Evolutionary conservation across 1,140 invertebrate species (phyloP), one percentile per base, ranked within the genome.

Genomic region (Myzus persicae): DNA sequence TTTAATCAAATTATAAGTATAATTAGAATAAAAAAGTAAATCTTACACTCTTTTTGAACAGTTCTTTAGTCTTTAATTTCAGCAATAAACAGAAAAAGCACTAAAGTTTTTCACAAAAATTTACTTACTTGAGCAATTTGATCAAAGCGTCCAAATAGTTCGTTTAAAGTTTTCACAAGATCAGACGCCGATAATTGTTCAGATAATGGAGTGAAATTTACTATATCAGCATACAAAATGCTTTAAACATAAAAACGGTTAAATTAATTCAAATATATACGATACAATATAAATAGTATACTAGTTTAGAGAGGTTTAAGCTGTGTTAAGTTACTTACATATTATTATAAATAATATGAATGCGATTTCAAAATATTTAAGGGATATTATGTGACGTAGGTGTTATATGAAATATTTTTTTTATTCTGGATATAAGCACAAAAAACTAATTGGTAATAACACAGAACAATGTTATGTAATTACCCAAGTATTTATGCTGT

Each of bases 161-260:
- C 98, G 95, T 99, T 99, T 1, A 99, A 95, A 0, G 98, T 98
- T 95, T 97, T 97, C 1, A 99, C 99, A 31, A 99, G 95, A 95
- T 99, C 98, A 14, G 98, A 98, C 31, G 99, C 98, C 46, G 98
- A 98, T 92, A 99, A 96, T 94, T 98, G 97, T 94, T 99, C 98
- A 0, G 98, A 99, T 8, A 99, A 95, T 1, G 98, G 98, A 1
- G 99, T 99, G 95, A 99, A 99, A 95, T 99, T 99, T 76, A 99
- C 99, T 94, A 99, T 99, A 95, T 99, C 99, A 0, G 99, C 99
- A 95, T 99, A 99, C 22, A 99, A 96, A 94, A 99, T 99, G 94
- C 98, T 99, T 44, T 85, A 40, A 85, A 85, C 40, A 85, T 44
- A 85, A 84, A 85, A 85, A 85, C 11, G 22, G 31, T 44, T 85